Base-by-base conservation (phyloP, 2,888 invertebrate genomes). In the Drosophila niveifrons region DNA sequence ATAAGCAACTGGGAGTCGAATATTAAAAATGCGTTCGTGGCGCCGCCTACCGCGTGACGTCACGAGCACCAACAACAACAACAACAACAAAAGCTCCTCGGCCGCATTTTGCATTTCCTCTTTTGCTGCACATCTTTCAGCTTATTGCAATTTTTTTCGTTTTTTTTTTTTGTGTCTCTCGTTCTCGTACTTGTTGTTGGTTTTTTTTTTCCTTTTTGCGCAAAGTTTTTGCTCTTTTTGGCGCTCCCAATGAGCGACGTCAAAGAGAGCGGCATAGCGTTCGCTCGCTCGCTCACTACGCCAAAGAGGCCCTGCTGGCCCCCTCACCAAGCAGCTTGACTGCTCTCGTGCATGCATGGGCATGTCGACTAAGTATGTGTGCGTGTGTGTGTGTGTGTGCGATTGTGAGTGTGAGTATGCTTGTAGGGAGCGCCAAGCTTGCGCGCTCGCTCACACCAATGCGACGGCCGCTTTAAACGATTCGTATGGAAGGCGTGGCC, bases 21-120 rank as follows among this genome's bases (percentile, higher is more conserved):
- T 69, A 80, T 80, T 83, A 81, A 82, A 88, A 83, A 88, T 89
- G 87, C 90, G 89, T 90, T 88, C 82, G 82, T 77, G 70, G 90
- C 88, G 56, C 88, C 88, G 88, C 88, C 88, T 90, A 79, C 81
- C 69, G 62, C 44, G 56, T 90, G 90, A 88, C 90, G 88, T 88
- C 90, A 89, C 43, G 55, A 53, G 50, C 66, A 68, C 7, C 47
- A 68, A 10, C 57, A 68, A 39, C 68, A 78, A 44, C 74, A 46
- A 56, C 53, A 48, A 28, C 53, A 34, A 31, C 59, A 41, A 15
- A 39, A 57, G 28, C 62, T 55, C 50, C 56, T 62, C 70, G 66
- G 67, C 64, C 72, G 64, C 69, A 78, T 73, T 80, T 73, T 82
- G 88, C 85, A 87, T 75, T 87, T 82, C 79, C 82, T 84, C 65